Evolutionary conservation across 1,140 invertebrate species (phyloP).

Genomic region (Drosophila pseudoobscura): DNA sequence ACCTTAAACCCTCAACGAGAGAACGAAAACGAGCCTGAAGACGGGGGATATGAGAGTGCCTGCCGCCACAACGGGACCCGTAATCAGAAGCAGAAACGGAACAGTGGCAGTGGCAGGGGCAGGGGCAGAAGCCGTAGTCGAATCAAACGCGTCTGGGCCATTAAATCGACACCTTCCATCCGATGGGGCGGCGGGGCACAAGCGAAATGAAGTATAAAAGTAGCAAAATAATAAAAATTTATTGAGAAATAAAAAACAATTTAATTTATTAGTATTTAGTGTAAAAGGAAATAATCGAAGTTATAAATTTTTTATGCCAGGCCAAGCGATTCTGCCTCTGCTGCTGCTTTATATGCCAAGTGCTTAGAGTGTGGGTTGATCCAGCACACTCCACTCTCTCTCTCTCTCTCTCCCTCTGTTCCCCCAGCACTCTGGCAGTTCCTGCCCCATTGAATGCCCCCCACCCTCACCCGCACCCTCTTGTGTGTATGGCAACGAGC

Average conservation of each 20-base stretch:
- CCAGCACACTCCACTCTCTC: neutral
- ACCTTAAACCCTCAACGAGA: slow-evolving; percentile 61
- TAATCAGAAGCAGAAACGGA: too few relatives aligned
- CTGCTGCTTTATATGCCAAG: slow-evolving; percentile 38
- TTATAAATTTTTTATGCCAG: slow-evolving; percentile 79
- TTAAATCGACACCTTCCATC: slow-evolving; percentile 76
- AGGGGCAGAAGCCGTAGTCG: neutral
- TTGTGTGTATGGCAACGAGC: neutral
- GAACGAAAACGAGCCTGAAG: slow-evolving; percentile 12
- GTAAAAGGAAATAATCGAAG: slow-evolving; percentile 79
- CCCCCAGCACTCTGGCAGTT: too few relatives aligned
- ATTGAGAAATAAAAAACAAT: slow-evolving; percentile 82
- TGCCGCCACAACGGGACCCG: too few relatives aligned
- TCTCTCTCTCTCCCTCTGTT: neutral
- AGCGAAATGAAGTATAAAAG: slow-evolving; percentile 76
- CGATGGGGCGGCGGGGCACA: neutral
- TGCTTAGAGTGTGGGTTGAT: slow-evolving; percentile 6
- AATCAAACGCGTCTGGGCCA: slow-evolving; percentile 59
- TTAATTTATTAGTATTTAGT: slow-evolving; percentile 82
- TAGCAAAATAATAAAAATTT: slow-evolving; percentile 82
- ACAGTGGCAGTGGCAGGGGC: neutral
- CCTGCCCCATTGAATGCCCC: too few relatives aligned
- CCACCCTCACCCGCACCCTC: neutral
- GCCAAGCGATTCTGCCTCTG: slow-evolving; percentile 24
- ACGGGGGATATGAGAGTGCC: neutral